Base-by-base conservation (phyloP, 1,140 invertebrate species). In the Drosophila nigrodunni region DNA sequence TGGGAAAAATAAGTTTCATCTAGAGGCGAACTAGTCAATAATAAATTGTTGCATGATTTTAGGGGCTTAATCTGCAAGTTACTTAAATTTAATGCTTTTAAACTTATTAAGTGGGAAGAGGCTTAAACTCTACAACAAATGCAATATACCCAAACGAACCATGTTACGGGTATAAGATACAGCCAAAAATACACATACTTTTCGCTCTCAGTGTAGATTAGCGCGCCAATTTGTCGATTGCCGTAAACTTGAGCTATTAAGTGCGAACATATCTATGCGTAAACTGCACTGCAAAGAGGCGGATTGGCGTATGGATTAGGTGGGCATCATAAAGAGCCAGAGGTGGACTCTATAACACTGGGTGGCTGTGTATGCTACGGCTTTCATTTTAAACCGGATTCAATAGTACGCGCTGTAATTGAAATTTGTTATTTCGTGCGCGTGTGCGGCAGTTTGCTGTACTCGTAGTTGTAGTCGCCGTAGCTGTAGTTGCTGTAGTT, bases 161-260 rank as follows among this genome's bases (percentile, higher is more conserved):
- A 30, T 3, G 6, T 30, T 5, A 30, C 25, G 25, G 25, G 25
- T 30, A 30, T 30, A 6, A 30, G 25, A 30, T 30, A 30, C 37
- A 64, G 58, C 25, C 18, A 21, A 25, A 35, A 15, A 43, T 37
- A 57, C 34, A 9, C 49, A 34, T 65, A 58, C 46, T 39, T 21
- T 30, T 66, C 35, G 39, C 57, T 74, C 47, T 49, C 55, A 59
- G 46, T 64, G 66, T 58, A 86, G 78, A 89, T 89, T 89, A 89
- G 76, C 77, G 62, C 68, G 74, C 61, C 85, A 89, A 89, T 89
- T 89, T 89, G 85, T 89, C 85, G 85, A 78, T 88, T 76, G 78
- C 85, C 82, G 75, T 89, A 89, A 89, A 89, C 85, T 89, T 89
- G 85, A 89, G 85, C 86, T 89, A 89, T 89, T 89, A 89, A 89